Conservation (phyloP, 2,113 vertebrate species). For the Burhinus bistriatus region DNA sequence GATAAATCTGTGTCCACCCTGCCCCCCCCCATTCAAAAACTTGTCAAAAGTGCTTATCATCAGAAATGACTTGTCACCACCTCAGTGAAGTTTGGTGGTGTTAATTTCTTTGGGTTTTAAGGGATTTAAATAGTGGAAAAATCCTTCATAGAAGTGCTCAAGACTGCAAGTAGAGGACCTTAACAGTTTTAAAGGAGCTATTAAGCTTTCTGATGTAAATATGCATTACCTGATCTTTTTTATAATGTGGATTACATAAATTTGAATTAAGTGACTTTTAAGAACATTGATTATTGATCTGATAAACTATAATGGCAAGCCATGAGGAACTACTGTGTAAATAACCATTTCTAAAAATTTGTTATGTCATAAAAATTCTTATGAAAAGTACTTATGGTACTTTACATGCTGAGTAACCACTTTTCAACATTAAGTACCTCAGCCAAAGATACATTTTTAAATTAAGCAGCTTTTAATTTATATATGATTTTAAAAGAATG, state of each 20-base stretch:
- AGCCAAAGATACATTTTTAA: slow-evolving; percentile 66
- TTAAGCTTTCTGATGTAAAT: slow-evolving; percentile 40
- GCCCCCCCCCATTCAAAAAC: neutral
- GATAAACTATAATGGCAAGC: slow-evolving; percentile 44
- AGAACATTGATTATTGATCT: slow-evolving; percentile 67
- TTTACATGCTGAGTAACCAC: slow-evolving; percentile 60
- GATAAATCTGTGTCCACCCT: neutral
- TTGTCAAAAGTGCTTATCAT: neutral
- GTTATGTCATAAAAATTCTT: slow-evolving; percentile 51
- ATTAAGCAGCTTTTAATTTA: slow-evolving; percentile 69
- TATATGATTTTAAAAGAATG: neutral
- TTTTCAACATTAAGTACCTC: slow-evolving; percentile 55
- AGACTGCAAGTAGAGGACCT: neutral
- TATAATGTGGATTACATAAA: slow-evolving; percentile 38
- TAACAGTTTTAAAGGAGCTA: neutral
- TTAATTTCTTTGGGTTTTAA: neutral
- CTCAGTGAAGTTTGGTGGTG: neutral
- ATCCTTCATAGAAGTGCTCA: neutral
- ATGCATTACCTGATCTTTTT: slow-evolving; percentile 6
- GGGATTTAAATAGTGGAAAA: neutral
- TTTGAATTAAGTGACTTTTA: slow-evolving; percentile 65
- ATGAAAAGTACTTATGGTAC: slow-evolving; percentile 38
- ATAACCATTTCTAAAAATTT: slow-evolving; percentile 38
- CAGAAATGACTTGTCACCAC: neutral
- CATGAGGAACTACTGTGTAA: slow-evolving; percentile 54